Base-by-base conservation (phyloP, 2,888 invertebrate species). In the Eupeodes latifasciatus region DNA sequence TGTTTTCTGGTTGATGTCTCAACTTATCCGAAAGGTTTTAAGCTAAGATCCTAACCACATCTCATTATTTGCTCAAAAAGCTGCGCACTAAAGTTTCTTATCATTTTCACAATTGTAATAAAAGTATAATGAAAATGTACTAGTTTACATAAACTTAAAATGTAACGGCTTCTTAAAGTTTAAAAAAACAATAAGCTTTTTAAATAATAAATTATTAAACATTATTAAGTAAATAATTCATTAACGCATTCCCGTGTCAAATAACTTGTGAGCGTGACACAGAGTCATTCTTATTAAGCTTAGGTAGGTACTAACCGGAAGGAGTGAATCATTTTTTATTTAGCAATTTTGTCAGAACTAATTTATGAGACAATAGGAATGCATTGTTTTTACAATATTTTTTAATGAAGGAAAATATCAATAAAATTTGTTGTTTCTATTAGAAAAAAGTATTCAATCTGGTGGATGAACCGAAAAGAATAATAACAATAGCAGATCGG, bases 221-320 rank as follows among this genome's bases (percentile, higher is more conserved):
- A 0, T 27, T 69, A 49, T 4, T 16, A 64, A 75, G 66, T 57
- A 59, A 51, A 49, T 59, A 75, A 64, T 67, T 77, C 55, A 49
- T 44, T 71, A 61, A 27, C 40, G 40, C 55, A 14, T 6, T 4
- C 27, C 4, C 27, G 67, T 49, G 62, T 64, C n/a, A 0, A n/a
- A 36, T 1, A 5, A 6, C 9, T 34, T 2, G 40, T 53, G 64
- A 49, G 12, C 14, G 12, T 80, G 76, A 83, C 67, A 74, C 80
- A 80, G 74, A 49, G 49, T 47, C 51, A 55, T 19, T 34, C 9
- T n/a, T 53, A 49, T 51, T 66, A 51, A 66, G 51, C 6, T 40
- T 40, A 40, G 40, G 40, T 11, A 47, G 47, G 47, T 66, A n/a
- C 40, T 57, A 62, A 77, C 72, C 87, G 87, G 87, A 87, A 74